Conservation (phyloP, 2,797 vertebrate genomes). For the Nasua narica region DNA sequence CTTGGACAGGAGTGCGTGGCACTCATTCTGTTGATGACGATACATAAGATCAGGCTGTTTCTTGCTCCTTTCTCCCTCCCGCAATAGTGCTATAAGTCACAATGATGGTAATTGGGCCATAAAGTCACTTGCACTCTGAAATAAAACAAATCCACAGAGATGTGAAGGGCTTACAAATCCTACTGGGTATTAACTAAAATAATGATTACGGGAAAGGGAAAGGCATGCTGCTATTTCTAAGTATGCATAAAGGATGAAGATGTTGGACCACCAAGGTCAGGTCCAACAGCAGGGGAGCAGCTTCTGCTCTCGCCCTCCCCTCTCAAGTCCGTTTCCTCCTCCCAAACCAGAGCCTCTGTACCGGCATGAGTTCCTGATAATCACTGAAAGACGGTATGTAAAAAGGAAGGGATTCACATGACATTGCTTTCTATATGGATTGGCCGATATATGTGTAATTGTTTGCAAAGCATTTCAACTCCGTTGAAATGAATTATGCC, state of each 20-base stretch:
- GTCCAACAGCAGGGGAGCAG: neutral
- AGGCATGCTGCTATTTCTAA: neutral
- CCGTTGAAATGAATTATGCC: neutral
- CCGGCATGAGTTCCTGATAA: neutral
- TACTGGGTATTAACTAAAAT: neutral
- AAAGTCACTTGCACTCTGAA: constrained; percentile 47
- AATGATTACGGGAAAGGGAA: neutral
- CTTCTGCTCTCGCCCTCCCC: neutral
- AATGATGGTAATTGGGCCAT: neutral
- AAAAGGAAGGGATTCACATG: neutral
- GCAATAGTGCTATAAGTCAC: neutral
- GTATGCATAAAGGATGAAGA: neutral
- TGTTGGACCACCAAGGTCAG: neutral
- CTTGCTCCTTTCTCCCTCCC: neutral
- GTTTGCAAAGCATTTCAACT: neutral
- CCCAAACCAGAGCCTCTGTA: neutral
- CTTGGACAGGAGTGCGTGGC: neutral
- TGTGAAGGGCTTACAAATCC: constrained; percentile 20
- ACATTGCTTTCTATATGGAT: neutral
- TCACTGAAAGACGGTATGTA: neutral
- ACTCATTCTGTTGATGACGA: neutral
- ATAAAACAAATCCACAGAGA: constrained; percentile 40
- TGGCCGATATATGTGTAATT: neutral
- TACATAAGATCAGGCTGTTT: neutral
- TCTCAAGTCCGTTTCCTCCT: neutral